phyloP scores from a whole-genome alignment of 1,140 invertebrate species.

The Drosophila mauritiana region DNA sequence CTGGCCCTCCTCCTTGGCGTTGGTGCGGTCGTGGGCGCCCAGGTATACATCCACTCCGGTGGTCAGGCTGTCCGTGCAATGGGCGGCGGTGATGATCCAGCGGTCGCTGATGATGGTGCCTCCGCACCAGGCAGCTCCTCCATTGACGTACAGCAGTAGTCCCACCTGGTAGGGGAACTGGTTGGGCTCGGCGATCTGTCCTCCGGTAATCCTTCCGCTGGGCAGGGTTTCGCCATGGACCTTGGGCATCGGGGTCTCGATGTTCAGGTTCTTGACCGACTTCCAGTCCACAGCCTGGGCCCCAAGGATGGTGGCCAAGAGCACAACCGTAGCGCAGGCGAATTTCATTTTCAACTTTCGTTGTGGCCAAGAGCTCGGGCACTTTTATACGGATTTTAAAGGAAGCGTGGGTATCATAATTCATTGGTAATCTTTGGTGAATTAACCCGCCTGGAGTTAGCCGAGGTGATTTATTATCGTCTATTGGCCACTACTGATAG shows the following conservation, averaged over 20 bases:
- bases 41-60: slow-evolving; percentile 72
- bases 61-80: slow-evolving; percentile 86
- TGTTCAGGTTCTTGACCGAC: slow-evolving; percentile 42
- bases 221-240: slow-evolving; percentile 7
- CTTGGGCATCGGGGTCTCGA: slow-evolving; percentile 23
- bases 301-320: slow-evolving; percentile 32
- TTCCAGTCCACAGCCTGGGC: slow-evolving; percentile 45
- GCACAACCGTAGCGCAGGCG: slow-evolving; percentile 29
- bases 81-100: slow-evolving; percentile 88
- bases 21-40: slow-evolving; percentile 63
- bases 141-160: slow-evolving; percentile 76
- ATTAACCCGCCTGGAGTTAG: slow-evolving; percentile 22
- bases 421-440: slow-evolving; percentile 37
- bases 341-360: slow-evolving; percentile 53
- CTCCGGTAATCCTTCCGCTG: slow-evolving; percentile 68
- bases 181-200: slow-evolving; percentile 68
- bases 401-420: slow-evolving; percentile 13
- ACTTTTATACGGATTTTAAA: slow-evolving; percentile 23
- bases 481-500: slow-evolving; percentile 23
- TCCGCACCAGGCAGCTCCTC: slow-evolving; percentile 85
- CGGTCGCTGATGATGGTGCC: slow-evolving; percentile 86
- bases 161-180: slow-evolving; percentile 86
- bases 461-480: slow-evolving; percentile 32
- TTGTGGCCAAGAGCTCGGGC: slow-evolving; percentile 10
- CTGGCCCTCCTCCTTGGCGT: slow-evolving; percentile 56